These are phyloP conservation scores for Xylota segnis DNA, from an alignment of 2,888 invertebrate genomes.

Conservation along the genomic window DNA sequence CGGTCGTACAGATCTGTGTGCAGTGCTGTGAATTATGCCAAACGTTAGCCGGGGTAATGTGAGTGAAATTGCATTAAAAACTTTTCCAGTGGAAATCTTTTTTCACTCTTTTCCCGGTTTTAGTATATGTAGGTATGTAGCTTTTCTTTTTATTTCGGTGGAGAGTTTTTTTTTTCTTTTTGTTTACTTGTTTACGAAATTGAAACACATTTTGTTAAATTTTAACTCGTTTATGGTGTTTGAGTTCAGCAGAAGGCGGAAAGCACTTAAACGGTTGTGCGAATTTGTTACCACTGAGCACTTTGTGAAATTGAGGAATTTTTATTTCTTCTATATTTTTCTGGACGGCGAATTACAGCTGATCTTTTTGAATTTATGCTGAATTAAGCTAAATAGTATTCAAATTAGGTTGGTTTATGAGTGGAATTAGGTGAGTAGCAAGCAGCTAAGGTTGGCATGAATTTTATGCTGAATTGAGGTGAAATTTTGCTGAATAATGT, in stretches of 20 bases:
- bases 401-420: conserved; percentile 26
- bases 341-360: conserved; percentile 25
- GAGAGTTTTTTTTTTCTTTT: conserved; percentile 15
- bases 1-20: conserved; percentile 13
- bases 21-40: conserved; percentile 71
- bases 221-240: conserved; percentile 74
- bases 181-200: conserved; percentile 66
- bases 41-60: conserved; percentile 75
- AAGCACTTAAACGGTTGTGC: conserved; percentile 68
- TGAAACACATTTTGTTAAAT: conserved; percentile 76
- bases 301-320: conserved; percentile 40
- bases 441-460: not conserved
- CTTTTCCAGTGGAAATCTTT: conserved; percentile 75
- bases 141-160: conserved; percentile 25
- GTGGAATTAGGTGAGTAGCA: conserved; percentile 27
- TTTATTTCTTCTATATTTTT: not conserved
- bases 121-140: no score
- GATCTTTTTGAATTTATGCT: conserved; percentile 37
- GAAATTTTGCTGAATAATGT: no score
- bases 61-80: conserved; percentile 76
- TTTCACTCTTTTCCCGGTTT: conserved; percentile 40
- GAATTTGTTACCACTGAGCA: conserved; percentile 61
- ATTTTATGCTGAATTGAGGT: conserved; percentile 7
- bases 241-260: conserved; percentile 57
- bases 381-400: conserved; percentile 54